phyloP scores from a whole-genome alignment of 2,888 invertebrate species.

The Drosophila kanekoi region DNA sequence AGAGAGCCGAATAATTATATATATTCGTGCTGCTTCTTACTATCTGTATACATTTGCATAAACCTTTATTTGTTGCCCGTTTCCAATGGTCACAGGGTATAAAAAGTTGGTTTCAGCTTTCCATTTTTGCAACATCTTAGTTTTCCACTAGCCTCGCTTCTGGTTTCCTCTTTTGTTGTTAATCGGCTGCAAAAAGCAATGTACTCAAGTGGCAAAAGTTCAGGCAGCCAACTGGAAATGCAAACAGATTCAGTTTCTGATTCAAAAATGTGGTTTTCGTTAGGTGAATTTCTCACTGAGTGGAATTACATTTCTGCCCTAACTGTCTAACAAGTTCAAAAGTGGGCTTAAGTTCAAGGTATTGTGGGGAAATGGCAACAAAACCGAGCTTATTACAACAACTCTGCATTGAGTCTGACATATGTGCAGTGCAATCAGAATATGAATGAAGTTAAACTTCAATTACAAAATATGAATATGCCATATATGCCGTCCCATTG shows the following conservation, averaged over 20 bases:
- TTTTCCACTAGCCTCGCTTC: conserved; percentile 33
- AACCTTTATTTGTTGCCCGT: too few species aligned
- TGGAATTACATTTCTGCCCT: conserved; percentile 10
- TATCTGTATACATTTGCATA: too few species aligned
- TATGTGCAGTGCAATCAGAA: not conserved
- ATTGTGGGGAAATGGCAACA: not conserved
- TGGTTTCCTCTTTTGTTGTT: conserved; percentile 46
- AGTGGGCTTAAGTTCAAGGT: conserved; percentile 7
- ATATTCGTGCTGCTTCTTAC: too few species aligned
- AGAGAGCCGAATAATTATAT: too few species aligned
- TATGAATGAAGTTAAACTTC: conserved; percentile 1
- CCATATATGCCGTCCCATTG: too few species aligned
- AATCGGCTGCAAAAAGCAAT: conserved; percentile 76
- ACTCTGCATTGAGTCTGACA: conserved; percentile 3
- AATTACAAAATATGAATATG: conserved; percentile 9
- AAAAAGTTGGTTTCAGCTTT: conserved; percentile 4
- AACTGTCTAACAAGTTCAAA: conserved; percentile 14
- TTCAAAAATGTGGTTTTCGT: conserved; percentile 39
- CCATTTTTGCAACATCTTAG: conserved; percentile 51
- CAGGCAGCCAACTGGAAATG: conserved; percentile 59
- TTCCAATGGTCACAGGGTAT: conserved; percentile 10
- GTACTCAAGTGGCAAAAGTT: conserved; percentile 76
- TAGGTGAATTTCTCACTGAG: conserved; percentile 9
- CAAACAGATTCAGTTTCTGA: conserved; percentile 49
- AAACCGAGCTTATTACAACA: not conserved